These are phyloP conservation scores for Hozukius guyotensis DNA, from an alignment of 2,797 vertebrate genomes.

Conservation along the genomic window DNA sequence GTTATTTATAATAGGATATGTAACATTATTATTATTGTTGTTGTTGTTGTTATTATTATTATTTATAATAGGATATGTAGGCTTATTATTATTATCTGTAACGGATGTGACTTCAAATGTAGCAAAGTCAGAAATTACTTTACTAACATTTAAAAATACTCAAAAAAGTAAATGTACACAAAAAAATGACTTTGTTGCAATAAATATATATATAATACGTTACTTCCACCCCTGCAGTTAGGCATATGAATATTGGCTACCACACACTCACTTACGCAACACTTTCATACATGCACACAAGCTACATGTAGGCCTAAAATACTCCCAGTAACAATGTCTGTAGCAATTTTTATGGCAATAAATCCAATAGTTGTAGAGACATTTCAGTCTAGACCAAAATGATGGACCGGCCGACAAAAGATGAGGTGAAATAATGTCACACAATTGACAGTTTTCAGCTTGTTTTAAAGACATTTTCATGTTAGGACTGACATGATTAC, in stretches of 20 bases:
- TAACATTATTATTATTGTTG: too few species aligned
- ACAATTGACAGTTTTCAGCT: background rate
- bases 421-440: background rate
- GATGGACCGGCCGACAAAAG: background rate
- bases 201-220: background rate
- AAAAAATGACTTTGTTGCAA: background rate
- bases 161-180: background rate
- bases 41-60: too few species aligned
- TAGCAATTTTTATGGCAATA: background rate
- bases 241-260: background rate
- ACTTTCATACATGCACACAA: background rate
- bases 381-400: background rate
- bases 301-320: background rate
- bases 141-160: background rate
- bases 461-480: background rate
- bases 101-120: background rate
- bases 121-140: background rate
- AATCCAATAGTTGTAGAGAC: background rate
- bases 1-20: too few species aligned
- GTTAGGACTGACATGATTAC: background rate
- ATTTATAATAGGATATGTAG: too few species aligned
- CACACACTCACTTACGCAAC: background rate
- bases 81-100: background rate
- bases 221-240: background rate
- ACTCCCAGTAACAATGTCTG: background rate